phyloP scores from a whole-genome alignment of 2,797 vertebrate genomes.

The Eulemur mongoz region DNA sequence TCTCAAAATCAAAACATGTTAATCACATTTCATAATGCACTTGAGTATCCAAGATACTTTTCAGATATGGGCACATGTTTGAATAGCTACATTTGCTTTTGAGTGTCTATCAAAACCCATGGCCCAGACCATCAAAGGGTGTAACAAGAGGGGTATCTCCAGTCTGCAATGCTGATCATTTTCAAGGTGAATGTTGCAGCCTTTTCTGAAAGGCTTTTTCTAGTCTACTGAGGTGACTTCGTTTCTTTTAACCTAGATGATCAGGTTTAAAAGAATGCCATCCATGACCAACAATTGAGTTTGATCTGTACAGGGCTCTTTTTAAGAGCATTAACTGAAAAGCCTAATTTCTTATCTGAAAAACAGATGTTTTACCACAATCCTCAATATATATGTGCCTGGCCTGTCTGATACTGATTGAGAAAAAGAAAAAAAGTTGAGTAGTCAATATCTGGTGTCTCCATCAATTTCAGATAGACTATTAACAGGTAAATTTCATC shows the following conservation, averaged over 20 bases:
- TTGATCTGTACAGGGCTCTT: background rate
- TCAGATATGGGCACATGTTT: conserved; percentile 68
- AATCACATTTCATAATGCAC: conserved; percentile 66
- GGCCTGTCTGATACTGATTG: background rate
- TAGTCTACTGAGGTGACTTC: background rate
- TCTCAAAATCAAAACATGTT: conserved; percentile 73
- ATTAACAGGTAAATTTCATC: conserved; percentile 46
- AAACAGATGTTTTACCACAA: background rate
- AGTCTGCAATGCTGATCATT: conserved; percentile 15
- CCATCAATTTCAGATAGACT: conserved; percentile 43
- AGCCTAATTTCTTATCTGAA: conserved; percentile 34
- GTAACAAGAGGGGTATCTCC: background rate
- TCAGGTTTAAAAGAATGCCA: background rate
- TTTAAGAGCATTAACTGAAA: conserved; percentile 16
- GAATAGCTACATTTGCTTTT: conserved; percentile 71
- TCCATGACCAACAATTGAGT: background rate
- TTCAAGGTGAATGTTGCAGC: conserved; percentile 17
- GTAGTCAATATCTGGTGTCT: conserved; percentile 15
- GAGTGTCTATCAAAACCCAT: conserved; percentile 42
- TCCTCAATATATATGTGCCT: background rate
- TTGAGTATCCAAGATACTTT: conserved; percentile 62
- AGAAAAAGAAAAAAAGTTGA: conserved; percentile 43
- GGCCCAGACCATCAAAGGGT: conserved; percentile 3
- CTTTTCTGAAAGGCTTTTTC: conserved; percentile 12
- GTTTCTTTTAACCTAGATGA: conserved; percentile 13